Evolutionary conservation across 1,140 invertebrate species (phyloP).

Genomic region (Myzus persicae): DNA sequence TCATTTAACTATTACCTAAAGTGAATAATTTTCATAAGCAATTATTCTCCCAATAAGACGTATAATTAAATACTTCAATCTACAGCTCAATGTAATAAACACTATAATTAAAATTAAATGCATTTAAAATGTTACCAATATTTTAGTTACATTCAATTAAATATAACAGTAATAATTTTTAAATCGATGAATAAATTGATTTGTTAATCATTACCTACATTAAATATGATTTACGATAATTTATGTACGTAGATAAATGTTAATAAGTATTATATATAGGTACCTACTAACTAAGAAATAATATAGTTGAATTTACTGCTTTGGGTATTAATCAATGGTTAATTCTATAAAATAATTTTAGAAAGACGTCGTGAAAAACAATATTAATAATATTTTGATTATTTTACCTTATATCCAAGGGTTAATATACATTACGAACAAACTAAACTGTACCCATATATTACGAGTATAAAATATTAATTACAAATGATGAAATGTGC

Average conservation of each 20-base stretch:
- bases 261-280: background rate
- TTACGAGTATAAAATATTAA: background rate
- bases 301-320: background rate
- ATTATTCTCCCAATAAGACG: background rate
- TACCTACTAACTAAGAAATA: background rate
- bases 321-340: background rate
- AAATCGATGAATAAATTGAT: background rate
- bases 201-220: background rate
- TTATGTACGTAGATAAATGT: background rate
- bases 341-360: background rate
- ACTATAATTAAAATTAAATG: background rate
- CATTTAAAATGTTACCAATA: background rate
- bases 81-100: background rate
- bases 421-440: background rate
- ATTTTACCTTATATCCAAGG: background rate
- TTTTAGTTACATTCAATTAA: background rate
- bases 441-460: background rate
- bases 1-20: background rate
- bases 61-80: background rate
- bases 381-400: background rate
- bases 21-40: background rate
- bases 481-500: background rate
- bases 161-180: background rate
- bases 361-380: background rate
- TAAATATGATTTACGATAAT: background rate